Evolutionary conservation across 2,797 vertebrate species (phyloP), one percentile per base, ranked within the genome.

Genomic region (Chloroceryle inda): DNA sequence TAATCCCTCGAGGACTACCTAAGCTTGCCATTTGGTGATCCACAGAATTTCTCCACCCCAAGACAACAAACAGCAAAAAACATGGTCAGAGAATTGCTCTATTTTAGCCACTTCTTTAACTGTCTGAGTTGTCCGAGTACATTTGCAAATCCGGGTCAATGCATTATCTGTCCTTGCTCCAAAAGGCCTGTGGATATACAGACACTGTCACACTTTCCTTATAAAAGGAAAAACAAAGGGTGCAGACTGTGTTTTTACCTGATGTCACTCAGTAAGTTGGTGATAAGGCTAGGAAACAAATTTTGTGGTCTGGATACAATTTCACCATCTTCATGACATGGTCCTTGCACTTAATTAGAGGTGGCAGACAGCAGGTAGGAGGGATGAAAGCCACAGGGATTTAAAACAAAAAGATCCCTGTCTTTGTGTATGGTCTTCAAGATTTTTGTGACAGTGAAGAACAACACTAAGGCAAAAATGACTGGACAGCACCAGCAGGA

Each of bases 261-360:
- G 38, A 71, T 77, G 24, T 89, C n/a, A 52, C 44, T 40, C 5
- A 2, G 33, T 91, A 88, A 84, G 24, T n/a, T 69, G 50, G 74
- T 88, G 71, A 67, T 63, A 90, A 42, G 59, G 9, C 27, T 67
- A 80, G n/a, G 67, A 88, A 88, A 75, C 59, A 84, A 85, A 85
- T 90, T 76, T 90, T 78, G 38, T 50, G 35, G 52, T 67, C 74
- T 1, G 0, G 10, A n/a, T 88, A 71, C 50, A 61, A 21, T 50
- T 81, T 90, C 38, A 67, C 47, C 44, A 27, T 67, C 52, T 27
- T 86, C 52, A n/a, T 79, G 71, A 92, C 7, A 6, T 81, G 56
- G 74, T 84, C 59, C 40, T 72, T 73, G 59, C 82, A 56, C 80
- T 89, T 78, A 94, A 87, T 94, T 93, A 93, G 74, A 87, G 20